These are phyloP conservation scores for Mayetiola destructor DNA, from an alignment of 2,888 invertebrate genomes.

Conservation along the genomic window DNA sequence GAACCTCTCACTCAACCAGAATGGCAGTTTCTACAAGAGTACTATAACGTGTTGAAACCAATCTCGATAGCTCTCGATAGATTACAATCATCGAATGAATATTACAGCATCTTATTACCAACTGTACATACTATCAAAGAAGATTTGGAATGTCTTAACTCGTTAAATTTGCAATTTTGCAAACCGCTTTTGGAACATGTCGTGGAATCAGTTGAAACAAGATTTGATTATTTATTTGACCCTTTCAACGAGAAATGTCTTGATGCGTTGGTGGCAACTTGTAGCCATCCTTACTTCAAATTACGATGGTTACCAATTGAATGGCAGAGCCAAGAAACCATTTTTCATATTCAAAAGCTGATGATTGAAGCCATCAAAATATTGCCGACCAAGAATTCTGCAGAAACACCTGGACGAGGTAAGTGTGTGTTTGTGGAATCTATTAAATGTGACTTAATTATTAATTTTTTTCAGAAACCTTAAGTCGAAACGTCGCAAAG, in stretches of 20 bases:
- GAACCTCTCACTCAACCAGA: too few species aligned
- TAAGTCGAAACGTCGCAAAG: too few species aligned
- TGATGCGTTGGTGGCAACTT: not conserved
- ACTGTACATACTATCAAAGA: not conserved
- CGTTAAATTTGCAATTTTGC: not conserved
- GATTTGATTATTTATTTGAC: not conserved
- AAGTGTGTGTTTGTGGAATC: too few species aligned
- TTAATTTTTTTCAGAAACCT: too few species aligned
- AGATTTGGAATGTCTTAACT: not conserved
- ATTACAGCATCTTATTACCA: not conserved
- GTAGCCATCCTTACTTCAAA: conserved; percentile 1
- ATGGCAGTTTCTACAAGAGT: too few species aligned
- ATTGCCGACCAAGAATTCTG: too few species aligned
- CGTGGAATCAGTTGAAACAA: not conserved
- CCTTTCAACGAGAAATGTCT: not conserved
- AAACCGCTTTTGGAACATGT: not conserved
- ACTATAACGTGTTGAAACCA: too few species aligned
- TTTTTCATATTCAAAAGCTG: too few species aligned
- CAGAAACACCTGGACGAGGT: too few species aligned
- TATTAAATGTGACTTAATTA: too few species aligned
- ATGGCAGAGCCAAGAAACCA: too few species aligned
- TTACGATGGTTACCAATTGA: not conserved
- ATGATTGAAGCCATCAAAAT: too few species aligned
- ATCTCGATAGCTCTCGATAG: not conserved
- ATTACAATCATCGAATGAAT: not conserved